Percentiles rank a stretch among this genome's conserved stretches.
Conservation (phyloP, 2,113 vertebrate species). For the Orientallactaga bullata region DNA sequence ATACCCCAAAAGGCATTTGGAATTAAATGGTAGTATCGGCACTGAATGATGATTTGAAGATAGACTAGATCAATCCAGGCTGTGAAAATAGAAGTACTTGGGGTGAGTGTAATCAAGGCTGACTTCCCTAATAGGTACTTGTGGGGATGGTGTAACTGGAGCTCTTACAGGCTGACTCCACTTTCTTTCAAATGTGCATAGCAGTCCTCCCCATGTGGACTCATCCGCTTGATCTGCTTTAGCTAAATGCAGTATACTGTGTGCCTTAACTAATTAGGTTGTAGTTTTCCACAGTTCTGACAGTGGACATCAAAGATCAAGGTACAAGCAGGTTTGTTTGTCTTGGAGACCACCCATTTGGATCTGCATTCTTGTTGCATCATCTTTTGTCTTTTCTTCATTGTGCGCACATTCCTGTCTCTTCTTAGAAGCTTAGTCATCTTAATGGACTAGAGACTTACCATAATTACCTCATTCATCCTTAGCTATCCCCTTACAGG, state of each 20-base stretch:
- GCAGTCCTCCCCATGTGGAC: not conserved
- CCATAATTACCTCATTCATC: not conserved
- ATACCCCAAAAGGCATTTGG: not conserved
- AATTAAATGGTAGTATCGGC: not conserved
- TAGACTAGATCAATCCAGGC: rapidly evolving
- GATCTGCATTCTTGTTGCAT: rapidly evolving
- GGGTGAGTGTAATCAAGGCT: not conserved
- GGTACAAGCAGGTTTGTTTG: not conserved
- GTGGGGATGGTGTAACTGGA: not conserved
- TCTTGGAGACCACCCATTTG: not conserved
- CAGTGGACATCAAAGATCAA: not conserved
- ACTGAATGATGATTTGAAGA: not conserved
- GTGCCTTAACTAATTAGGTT: not conserved
- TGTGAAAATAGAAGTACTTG: not conserved
- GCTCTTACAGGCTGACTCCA: rapidly evolving
- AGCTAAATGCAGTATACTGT: rapidly evolving
- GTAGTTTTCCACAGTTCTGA: not conserved
- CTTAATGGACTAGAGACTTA: not conserved
- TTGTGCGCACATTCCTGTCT: not conserved
- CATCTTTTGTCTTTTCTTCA: not conserved
- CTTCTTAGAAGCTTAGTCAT: not conserved
- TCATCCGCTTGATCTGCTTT: not conserved
- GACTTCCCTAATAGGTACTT: rapidly evolving
- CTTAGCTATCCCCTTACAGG: not conserved
- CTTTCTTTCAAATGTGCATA: not conserved